A percentile compares a stretch with the other conserved stretches of the same genome.
phyloP scores from a whole-genome alignment of 2,797 vertebrate species.

The Urophycis tenuis region DNA sequence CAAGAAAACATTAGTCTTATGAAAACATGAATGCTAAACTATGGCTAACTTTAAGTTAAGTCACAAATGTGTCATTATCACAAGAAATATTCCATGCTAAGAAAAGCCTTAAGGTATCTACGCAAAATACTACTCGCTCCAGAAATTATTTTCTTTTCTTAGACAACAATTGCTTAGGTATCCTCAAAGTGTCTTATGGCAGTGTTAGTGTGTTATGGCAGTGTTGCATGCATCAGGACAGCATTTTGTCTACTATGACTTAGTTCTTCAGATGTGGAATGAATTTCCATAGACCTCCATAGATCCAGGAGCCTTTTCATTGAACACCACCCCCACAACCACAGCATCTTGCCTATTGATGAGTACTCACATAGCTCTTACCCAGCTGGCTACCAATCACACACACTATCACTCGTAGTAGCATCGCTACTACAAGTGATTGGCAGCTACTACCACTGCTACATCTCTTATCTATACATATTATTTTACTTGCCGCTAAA shows the following conservation, averaged over 20 bases:
- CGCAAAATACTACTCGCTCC: background rate
- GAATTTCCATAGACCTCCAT: conserved; percentile 20
- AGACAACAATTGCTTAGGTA: background rate
- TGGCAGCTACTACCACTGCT: background rate
- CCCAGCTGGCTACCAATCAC: background rate
- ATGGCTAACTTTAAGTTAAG: background rate
- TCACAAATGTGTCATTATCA: background rate
- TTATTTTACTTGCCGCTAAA: conserved; percentile 19
- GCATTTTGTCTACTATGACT: background rate
- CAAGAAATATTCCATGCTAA: background rate
- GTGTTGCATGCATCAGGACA: no score
- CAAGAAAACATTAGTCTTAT: background rate
- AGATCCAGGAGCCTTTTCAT: conserved; percentile 18
- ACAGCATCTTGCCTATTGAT: background rate
- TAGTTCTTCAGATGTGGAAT: background rate
- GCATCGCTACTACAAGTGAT: background rate
- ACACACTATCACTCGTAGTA: background rate
- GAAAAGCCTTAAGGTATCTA: background rate
- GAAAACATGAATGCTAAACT: background rate
- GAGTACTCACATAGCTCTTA: background rate
- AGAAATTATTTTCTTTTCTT: background rate
- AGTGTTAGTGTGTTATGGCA: background rate
- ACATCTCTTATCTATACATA: conserved; percentile 11
- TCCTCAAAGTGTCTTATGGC: background rate
- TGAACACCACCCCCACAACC: background rate